These are phyloP conservation scores for Nipponacmea schrenckii DNA, from an alignment of 2,888 invertebrate species.

Conservation along the genomic window DNA sequence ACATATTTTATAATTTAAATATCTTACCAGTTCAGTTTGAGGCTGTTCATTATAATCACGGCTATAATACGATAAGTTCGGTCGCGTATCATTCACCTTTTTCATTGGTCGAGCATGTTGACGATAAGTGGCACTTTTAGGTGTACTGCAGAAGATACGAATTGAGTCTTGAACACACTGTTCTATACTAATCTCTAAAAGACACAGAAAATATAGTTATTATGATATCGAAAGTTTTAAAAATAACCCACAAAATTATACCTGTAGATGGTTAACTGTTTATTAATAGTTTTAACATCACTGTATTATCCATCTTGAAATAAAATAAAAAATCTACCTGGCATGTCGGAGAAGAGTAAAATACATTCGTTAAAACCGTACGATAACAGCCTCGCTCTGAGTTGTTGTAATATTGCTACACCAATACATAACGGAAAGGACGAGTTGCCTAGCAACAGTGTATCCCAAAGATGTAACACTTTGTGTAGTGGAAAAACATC, in stretches of 20 bases:
- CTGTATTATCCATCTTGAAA: background rate
- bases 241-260: too few relatives aligned
- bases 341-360: slow-evolving; percentile 96
- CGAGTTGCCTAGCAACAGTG: slow-evolving; percentile 89
- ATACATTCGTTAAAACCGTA: slow-evolving; percentile 99
- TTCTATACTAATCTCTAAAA: slow-evolving; percentile 89
- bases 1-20: too few relatives aligned
- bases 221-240: too few relatives aligned
- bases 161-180: slow-evolving; percentile 89
- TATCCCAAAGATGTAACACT: slow-evolving; percentile 97
- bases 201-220: background rate
- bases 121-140: slow-evolving; percentile 87
- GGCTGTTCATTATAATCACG: slow-evolving; percentile 60
- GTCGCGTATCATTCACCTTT: slow-evolving; percentile 37
- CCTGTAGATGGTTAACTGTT: too few relatives aligned
- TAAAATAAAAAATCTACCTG: slow-evolving; percentile 70
- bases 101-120: slow-evolving; percentile 73
- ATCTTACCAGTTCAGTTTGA: slow-evolving; percentile 54
- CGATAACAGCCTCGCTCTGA: slow-evolving; percentile 74
- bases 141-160: slow-evolving; percentile 85
- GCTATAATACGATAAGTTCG: slow-evolving; percentile 59
- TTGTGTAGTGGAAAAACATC: slow-evolving; percentile 98
- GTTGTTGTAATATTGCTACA: slow-evolving; percentile 88
- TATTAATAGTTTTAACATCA: too few relatives aligned
- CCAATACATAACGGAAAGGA: slow-evolving; percentile 95